A percentile compares a stretch with the other conserved stretches of the same genome.
Evolutionary conservation across 2,797 vertebrate species (phyloP).

Genomic region (Australoheros facetus): DNA sequence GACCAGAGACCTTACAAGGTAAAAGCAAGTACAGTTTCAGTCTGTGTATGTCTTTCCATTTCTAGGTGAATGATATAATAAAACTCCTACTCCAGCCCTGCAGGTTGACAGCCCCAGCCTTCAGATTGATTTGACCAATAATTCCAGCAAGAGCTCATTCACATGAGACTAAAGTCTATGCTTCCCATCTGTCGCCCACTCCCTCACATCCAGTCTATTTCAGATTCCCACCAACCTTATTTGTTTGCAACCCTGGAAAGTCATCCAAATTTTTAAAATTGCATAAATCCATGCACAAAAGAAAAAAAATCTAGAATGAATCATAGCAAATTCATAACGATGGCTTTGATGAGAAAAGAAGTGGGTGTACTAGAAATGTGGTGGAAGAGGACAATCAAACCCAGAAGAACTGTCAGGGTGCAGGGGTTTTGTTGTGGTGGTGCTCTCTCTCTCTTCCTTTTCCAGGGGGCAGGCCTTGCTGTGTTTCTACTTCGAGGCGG

Average conservation of each 20-base stretch:
- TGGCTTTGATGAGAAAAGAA: conserved; percentile 6
- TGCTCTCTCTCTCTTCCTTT: too few species aligned
- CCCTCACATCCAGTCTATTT: conserved; percentile 6
- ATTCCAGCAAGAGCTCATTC: conserved; percentile 57
- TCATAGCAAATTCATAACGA: neutral
- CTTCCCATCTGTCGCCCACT: conserved; percentile 24
- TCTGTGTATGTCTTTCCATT: neutral
- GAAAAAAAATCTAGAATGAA: neutral
- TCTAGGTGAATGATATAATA: conserved; percentile 33
- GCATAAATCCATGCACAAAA: conserved; percentile 9
- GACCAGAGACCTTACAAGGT: neutral
- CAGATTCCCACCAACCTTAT: conserved; percentile 1
- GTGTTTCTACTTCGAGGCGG: too few species aligned
- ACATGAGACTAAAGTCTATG: conserved; percentile 34
- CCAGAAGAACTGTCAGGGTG: neutral
- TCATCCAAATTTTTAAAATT: neutral
- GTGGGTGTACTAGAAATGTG: neutral
- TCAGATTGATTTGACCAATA: conserved; percentile 66
- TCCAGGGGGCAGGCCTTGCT: too few species aligned
- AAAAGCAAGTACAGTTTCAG: conserved; percentile 13
- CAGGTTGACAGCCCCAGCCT: conserved; percentile 35
- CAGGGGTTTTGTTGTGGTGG: too few species aligned
- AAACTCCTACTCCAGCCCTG: conserved; percentile 40
- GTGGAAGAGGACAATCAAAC: conserved; percentile 1
- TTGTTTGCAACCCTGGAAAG: conserved; percentile 8